Evolutionary conservation across 2,888 invertebrate species (phyloP).

Genomic region (Cephus pygmeus): DNA sequence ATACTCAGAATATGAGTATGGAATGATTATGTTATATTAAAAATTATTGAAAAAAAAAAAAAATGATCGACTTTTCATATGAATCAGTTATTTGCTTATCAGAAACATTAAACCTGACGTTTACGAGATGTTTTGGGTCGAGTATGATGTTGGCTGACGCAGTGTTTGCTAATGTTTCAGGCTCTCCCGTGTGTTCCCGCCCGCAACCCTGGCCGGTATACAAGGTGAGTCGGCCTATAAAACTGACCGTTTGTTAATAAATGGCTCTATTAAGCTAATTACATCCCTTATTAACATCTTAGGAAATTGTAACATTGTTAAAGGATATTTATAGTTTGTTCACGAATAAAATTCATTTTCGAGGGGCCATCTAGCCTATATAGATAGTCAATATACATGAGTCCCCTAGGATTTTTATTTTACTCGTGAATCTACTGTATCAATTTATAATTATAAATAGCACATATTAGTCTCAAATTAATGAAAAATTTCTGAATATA

Average conservation of each 20-base stretch:
- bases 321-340: no score
- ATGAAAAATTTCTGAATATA: not conserved
- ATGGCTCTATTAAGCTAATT: not conserved
- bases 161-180: conserved; percentile 70
- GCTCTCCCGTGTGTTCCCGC: conserved; percentile 84
- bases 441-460: not conserved
- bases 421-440: no score
- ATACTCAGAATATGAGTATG: no score
- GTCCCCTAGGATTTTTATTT: no score
- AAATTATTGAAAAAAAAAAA: not conserved
- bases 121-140: conserved; percentile 16
- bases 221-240: conserved; percentile 71
- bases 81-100: conserved; percentile 17
- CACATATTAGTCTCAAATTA: not conserved
- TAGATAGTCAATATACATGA: no score
- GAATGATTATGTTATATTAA: not conserved
- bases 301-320: no score
- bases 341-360: no score
- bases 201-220: conserved; percentile 83
- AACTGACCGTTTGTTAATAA: conserved; percentile 6
- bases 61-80: not conserved
- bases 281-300: not conserved
- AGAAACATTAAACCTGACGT: conserved; percentile 14
- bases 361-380: no score
- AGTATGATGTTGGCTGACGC: conserved; percentile 16